phyloP scores from a whole-genome alignment of 2,888 invertebrate species.

The Eilema caniola region DNA sequence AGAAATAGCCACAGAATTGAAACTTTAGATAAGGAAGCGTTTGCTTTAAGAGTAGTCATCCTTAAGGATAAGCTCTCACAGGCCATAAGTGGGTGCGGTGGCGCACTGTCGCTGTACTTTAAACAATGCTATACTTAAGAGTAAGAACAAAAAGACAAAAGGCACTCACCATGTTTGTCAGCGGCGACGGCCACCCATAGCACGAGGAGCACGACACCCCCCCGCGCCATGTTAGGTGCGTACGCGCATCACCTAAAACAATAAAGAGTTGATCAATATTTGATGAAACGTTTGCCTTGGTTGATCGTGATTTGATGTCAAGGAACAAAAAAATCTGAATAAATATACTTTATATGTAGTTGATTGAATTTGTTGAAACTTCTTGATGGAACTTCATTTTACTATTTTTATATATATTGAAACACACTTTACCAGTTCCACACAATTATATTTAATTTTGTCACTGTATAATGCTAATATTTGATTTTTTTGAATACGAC shows the following conservation, averaged over 20 bases:
- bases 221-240: constrained; percentile 81
- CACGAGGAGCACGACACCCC: constrained; percentile 78
- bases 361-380: too few relatives aligned
- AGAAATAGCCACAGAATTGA: not conserved
- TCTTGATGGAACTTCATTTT: too few relatives aligned
- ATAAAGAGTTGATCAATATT: constrained; percentile 78
- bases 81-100: constrained; percentile 16
- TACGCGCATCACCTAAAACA: constrained; percentile 85
- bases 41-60: not conserved
- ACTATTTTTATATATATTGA: too few relatives aligned
- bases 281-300: constrained; percentile 53
- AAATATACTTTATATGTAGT: constrained; percentile 4
- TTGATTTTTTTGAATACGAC: too few relatives aligned
- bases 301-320: constrained; percentile 26
- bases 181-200: constrained; percentile 82
- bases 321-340: constrained; percentile 12
- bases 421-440: too few relatives aligned
- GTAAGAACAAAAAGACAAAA: constrained; percentile 44
- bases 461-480: too few relatives aligned
- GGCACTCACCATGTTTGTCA: constrained; percentile 78
- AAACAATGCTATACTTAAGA: constrained; percentile 29
- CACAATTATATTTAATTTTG: too few relatives aligned
- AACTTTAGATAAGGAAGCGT: not conserved
- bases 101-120: constrained; percentile 5
- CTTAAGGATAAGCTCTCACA: not conserved